These are phyloP conservation scores for Pholis gunnellus DNA, from an alignment of 2,113 vertebrate species.

Conservation along the genomic window DNA sequence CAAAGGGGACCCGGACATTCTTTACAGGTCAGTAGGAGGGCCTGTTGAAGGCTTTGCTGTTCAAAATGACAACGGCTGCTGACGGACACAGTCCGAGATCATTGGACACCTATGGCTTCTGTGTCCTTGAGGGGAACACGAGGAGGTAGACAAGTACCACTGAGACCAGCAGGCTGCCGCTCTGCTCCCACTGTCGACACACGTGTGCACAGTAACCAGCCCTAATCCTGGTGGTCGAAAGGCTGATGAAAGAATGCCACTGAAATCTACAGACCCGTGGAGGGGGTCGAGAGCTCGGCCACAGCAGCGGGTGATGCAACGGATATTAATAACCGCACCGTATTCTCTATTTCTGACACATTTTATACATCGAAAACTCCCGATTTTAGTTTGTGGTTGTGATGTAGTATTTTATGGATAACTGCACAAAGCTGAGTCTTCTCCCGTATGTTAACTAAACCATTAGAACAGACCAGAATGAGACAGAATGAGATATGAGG, in stretches of 20 bases:
- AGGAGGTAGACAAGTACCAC: conserved; percentile 71
- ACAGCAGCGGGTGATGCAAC: conserved; percentile 14
- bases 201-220: conserved; percentile 38
- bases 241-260: conserved; percentile 16
- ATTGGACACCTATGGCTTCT: conserved; percentile 68
- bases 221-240: conserved; percentile 64
- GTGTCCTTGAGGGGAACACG: conserved; percentile 75
- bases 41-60: conserved; percentile 66
- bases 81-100: conserved; percentile 64
- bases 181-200: conserved; percentile 61
- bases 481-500: conserved; percentile 54
- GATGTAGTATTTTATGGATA: conserved; percentile 2
- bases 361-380: background rate
- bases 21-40: conserved; percentile 72
- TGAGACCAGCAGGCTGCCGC: conserved; percentile 68
- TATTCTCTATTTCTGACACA: conserved; percentile 1
- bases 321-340: conserved; percentile 9
- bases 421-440: conserved; percentile 8
- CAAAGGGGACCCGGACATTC: conserved; percentile 73
- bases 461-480: conserved; percentile 41
- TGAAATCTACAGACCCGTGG: background rate
- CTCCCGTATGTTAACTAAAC: conserved; percentile 34
- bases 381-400: background rate
- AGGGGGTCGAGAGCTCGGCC: conserved; percentile 4
- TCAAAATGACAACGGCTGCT: conserved; percentile 72